Percentiles rank a stretch among this genome's conserved stretches.
Evolutionary conservation across 23 tunicate genomes (phyloP).

Genomic region (Oikopleura vanhoeffeni): DNA sequence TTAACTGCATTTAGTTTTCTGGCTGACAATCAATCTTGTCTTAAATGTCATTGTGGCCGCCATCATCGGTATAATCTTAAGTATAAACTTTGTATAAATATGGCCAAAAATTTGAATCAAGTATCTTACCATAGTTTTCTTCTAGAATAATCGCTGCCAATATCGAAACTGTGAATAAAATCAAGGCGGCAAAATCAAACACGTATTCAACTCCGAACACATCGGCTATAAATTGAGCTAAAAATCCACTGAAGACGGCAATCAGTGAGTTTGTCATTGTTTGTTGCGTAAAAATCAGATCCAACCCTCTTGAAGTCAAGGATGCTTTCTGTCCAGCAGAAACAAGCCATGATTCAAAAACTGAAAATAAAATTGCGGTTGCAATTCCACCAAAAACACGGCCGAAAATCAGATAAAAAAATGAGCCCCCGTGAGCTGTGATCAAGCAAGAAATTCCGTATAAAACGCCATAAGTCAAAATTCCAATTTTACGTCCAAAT

Average conservation of each 20-base stretch:
- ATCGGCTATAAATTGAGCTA: not conserved
- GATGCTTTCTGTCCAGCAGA: conserved; percentile 21
- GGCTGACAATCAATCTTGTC: too few relatives aligned
- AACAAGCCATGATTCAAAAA: conserved; percentile 48
- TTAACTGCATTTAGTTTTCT: too few relatives aligned
- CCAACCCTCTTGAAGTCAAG: conserved; percentile 18
- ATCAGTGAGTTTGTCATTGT: conserved; percentile 35
- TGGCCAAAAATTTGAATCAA: not conserved
- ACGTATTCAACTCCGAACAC: not conserved
- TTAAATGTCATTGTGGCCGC: too few relatives aligned
- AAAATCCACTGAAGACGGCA: conserved; percentile 23
- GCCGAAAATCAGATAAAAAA: conserved; percentile 25
- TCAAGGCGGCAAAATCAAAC: not conserved
- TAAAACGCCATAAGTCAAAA: conserved; percentile 29
- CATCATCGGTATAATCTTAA: too few relatives aligned
- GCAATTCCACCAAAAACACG: conserved; percentile 37
- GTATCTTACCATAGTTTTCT: not conserved
- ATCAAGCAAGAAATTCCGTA: conserved; percentile 30
- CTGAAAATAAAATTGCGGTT: conserved; percentile 40
- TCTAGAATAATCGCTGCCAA: not conserved
- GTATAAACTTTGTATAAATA: too few relatives aligned
- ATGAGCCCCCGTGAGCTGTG: conserved; percentile 42
- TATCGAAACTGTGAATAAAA: not conserved
- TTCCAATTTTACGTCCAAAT: conserved; percentile 31
- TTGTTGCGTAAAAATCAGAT: conserved; percentile 27